Evolutionary conservation across 2,797 vertebrate genomes (phyloP).

Genomic region (Enteromius treurensis): DNA sequence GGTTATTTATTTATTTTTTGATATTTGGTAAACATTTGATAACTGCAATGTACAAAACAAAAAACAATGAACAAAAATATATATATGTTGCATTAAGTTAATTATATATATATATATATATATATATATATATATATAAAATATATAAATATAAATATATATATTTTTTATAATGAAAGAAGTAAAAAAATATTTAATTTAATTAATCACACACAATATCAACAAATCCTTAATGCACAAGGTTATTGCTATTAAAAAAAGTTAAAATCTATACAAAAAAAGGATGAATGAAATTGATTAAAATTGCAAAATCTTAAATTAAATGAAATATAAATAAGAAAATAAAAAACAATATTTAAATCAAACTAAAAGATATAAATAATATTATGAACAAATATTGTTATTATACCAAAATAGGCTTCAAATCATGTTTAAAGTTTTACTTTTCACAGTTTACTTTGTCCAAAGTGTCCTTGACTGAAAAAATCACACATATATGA

Average conservation of each 20-base stretch:
- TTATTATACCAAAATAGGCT: neutral
- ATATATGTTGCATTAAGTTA: neutral
- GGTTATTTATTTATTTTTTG: no score
- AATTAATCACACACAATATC: neutral
- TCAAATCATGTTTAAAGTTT: neutral
- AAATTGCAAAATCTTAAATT: neutral
- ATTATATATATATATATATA: no score
- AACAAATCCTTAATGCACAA: neutral
- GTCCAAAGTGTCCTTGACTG: neutral
- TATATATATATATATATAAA: no score
- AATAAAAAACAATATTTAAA: neutral
- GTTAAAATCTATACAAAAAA: neutral
- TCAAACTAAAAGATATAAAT: neutral
- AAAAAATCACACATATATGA: neutral
- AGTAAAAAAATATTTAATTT: neutral
- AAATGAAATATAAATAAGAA: neutral
- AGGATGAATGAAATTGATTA: neutral
- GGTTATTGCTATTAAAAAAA: neutral
- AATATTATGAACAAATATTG: neutral
- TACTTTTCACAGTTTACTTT: no score
- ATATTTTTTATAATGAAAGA: neutral
- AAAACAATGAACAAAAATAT: no score
- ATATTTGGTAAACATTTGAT: no score
- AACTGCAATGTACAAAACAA: no score
- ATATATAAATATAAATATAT: no score